Evolutionary conservation across 1,140 invertebrate genomes (phyloP).

Genomic region (Heliothis virescens): DNA sequence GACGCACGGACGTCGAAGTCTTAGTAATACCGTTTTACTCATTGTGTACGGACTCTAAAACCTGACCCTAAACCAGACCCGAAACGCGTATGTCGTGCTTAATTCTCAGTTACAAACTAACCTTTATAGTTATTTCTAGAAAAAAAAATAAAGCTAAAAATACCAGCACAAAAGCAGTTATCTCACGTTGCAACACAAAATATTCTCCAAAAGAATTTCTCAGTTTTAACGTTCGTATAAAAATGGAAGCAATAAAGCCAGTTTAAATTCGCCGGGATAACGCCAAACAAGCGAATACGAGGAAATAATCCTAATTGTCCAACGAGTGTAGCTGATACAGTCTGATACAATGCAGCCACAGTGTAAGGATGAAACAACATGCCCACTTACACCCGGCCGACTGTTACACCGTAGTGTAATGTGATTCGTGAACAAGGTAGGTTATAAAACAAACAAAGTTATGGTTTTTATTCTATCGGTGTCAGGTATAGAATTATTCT

Average conservation of each 20-base stretch:
- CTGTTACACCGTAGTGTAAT: constrained; percentile 1
- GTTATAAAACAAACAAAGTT: no score
- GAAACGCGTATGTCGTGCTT: no score
- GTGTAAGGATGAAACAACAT: constrained; percentile 23
- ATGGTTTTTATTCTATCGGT: no score
- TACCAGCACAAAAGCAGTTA: not conserved
- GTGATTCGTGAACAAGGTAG: not conserved
- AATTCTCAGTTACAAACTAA: no score
- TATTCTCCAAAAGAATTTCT: not conserved
- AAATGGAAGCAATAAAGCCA: not conserved
- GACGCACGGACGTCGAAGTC: no score
- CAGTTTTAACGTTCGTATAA: not conserved
- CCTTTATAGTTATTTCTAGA: no score
- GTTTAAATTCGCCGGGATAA: not conserved
- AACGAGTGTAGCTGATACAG: constrained; percentile 6
- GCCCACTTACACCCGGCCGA: not conserved
- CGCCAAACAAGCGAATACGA: not conserved
- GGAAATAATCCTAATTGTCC: constrained; percentile 25
- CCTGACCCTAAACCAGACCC: no score
- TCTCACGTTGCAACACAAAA: not conserved
- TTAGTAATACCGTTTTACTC: no score
- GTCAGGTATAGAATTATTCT: no score
- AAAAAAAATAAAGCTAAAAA: no score
- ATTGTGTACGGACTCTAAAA: no score
- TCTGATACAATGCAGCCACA: constrained; percentile 8